phyloP scores from a whole-genome alignment of 2,113 vertebrate species.

The Cryptotis parvus region DNA sequence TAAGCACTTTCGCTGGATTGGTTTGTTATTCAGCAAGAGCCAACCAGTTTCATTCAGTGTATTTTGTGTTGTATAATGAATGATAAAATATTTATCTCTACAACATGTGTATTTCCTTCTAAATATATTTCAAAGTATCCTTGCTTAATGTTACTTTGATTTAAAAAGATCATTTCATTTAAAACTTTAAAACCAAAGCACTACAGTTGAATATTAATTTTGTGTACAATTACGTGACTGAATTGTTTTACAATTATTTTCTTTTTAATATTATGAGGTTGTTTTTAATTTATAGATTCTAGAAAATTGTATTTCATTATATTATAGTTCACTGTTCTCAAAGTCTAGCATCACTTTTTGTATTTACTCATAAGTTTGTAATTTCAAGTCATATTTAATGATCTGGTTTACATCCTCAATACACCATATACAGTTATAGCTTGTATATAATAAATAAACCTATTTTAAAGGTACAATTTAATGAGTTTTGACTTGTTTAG shows the following conservation, averaged over 20 bases:
- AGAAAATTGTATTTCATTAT: constrained; percentile 23
- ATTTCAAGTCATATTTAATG: constrained; percentile 50
- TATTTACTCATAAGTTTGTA: constrained; percentile 17
- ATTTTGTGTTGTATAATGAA: neutral
- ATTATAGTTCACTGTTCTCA: neutral
- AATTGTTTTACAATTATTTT: constrained; percentile 11
- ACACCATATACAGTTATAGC: neutral
- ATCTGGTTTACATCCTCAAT: constrained; percentile 22
- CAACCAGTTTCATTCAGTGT: neutral
- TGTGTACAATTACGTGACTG: neutral
- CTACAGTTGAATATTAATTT: constrained; percentile 44
- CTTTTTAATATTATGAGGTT: neutral
- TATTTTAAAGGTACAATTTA: constrained; percentile 43
- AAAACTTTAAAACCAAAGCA: constrained; percentile 21
- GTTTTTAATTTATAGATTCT: neutral
- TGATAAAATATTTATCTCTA: neutral
- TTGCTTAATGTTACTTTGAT: neutral
- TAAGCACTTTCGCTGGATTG: neutral
- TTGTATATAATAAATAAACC: constrained; percentile 8
- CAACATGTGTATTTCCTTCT: constrained; percentile 3
- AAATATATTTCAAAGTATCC: neutral
- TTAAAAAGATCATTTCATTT: constrained; percentile 24
- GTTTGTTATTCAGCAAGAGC: neutral
- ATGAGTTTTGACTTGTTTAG: constrained; percentile 46
- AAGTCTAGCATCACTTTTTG: neutral